Evolutionary conservation across 1,140 invertebrate species (phyloP), one percentile per base, ranked within the genome.

Genomic region (Lordiphosa clarofinis): DNA sequence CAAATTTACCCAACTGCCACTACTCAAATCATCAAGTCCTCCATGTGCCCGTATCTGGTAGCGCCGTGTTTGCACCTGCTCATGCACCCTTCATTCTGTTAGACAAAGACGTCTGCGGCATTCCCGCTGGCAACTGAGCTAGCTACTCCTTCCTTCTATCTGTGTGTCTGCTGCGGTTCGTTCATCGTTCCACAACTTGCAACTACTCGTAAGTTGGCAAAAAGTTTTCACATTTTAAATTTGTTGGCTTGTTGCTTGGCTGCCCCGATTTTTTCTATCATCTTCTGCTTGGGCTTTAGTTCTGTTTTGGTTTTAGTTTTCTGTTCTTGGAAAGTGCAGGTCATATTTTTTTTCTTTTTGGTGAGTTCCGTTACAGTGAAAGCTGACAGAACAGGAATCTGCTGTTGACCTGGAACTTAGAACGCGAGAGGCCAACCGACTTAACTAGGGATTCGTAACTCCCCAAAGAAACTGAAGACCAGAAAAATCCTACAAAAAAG

Each of bases 191-290:
- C 72, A 58, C 56, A 58, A 61, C 63, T 75, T 81, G 61, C 68
- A 56, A 71, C 65, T 81, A 81, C 54, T 69, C 69, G 35, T 24
- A 24, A 24, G 4, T 24, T 24, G 21, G 21, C 65, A 60, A 69
- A 57, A 64, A 81, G 57, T 81, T 79, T 81, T 81, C 62, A 82
- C 66, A 82, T 81, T 81, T 81, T 82, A 82, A 81, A 75, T 81
- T 82, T 75, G 76, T 81, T 75, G 62, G 61, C 60, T 81, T 81
- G 56, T 69, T 61, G 57, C 60, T 66, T 53, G 50, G 42, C 11
- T 55, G 49, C 49, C 42, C 52, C 28, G 49, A 73, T 58, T 70
- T 64, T 36, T 55, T 49, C n/a, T 21, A 7, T 47, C 9, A 39
- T 28, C 9, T 37, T 24, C 33, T 53, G 10, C 19, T 36, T 47